Conservation (phyloP, 2,888 invertebrate species). For the Caradrina clavipalpis region DNA sequence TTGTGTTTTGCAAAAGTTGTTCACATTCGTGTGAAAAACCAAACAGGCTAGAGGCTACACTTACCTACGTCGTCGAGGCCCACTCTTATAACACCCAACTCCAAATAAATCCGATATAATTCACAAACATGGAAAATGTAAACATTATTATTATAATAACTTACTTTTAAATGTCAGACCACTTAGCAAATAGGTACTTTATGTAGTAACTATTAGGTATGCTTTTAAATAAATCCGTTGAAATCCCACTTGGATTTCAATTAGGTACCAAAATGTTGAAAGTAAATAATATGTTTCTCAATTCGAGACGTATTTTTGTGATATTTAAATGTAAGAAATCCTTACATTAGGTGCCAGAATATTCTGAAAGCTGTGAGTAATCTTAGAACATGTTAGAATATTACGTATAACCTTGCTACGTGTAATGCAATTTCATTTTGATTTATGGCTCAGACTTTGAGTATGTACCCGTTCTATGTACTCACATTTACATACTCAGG, state of each 20-base stretch:
- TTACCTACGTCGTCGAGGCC: neutral
- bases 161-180: constrained; percentile 22
- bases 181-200: constrained; percentile 12
- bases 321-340: constrained; percentile 44
- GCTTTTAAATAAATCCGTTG: constrained; percentile 25
- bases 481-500: constrained; percentile 28
- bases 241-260: constrained; percentile 38
- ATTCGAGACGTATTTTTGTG: constrained; percentile 36
- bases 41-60: no score
- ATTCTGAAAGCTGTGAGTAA: constrained; percentile 54
- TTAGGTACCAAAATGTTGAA: constrained; percentile 34
- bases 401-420: constrained; percentile 44
- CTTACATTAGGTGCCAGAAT: constrained; percentile 25
- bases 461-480: constrained; percentile 29
- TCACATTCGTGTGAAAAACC: no score
- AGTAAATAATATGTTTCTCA: constrained; percentile 26
- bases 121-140: neutral
- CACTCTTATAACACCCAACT: neutral
- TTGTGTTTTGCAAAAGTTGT: neutral
- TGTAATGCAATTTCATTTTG: constrained; percentile 65
- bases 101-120: neutral
- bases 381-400: constrained; percentile 48
- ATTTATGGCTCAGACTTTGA: constrained; percentile 52
- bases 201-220: neutral
- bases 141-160: neutral